phyloP scores from a whole-genome alignment of 2,797 vertebrate genomes.

The Clarias fuscus region DNA sequence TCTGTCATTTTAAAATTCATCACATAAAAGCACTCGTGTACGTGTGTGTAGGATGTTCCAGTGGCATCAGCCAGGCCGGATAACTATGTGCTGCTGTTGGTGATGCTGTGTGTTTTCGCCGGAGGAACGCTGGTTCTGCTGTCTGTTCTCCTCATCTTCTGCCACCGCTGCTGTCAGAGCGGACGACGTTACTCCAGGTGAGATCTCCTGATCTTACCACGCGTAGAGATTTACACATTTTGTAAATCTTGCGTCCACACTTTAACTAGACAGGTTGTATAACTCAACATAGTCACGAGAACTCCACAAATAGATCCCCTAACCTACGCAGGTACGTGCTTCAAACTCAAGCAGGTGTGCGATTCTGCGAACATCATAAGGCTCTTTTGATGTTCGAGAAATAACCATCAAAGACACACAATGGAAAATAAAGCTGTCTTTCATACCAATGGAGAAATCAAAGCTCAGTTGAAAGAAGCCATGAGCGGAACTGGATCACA shows the following conservation, averaged over 20 bases:
- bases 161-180: conserved; percentile 86
- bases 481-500: background rate
- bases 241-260: background rate
- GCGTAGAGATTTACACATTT: background rate
- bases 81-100: conserved; percentile 85
- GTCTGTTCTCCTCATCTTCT: conserved; percentile 86
- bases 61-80: conserved; percentile 76
- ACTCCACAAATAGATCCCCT: conserved; percentile 20
- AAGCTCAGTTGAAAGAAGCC: background rate
- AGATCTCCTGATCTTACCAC: background rate
- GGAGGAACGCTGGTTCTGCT: conserved; percentile 89
- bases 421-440: background rate
- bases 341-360: conserved; percentile 8
- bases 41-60: conserved; percentile 70
- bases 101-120: conserved; percentile 87
- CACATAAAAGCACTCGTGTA: background rate
- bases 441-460: conserved; percentile 18
- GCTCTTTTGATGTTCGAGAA: conserved; percentile 30
- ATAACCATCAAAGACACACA: background rate
- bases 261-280: background rate
- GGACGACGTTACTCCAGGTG: conserved; percentile 87
- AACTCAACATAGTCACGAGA: background rate
- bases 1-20: background rate
- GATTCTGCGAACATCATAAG: conserved; percentile 20
- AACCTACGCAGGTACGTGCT: conserved; percentile 14